These are phyloP conservation scores for Rhineura floridana DNA, from an alignment of 2,113 vertebrate species.

Conservation along the genomic window DNA sequence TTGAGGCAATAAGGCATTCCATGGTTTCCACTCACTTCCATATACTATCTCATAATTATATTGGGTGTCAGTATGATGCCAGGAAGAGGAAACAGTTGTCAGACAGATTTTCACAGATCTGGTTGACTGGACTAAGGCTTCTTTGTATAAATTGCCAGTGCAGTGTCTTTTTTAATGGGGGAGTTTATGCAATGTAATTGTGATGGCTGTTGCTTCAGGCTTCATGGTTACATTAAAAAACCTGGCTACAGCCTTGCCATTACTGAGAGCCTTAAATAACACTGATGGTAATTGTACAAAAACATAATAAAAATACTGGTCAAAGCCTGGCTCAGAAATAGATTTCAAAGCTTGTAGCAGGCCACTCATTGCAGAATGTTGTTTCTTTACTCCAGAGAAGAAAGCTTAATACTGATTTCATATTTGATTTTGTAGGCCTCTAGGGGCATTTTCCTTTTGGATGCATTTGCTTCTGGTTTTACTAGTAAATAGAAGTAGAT, in stretches of 20 bases:
- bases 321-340: slow-evolving; percentile 46
- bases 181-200: slow-evolving; percentile 71
- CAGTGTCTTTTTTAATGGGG: slow-evolving; percentile 68
- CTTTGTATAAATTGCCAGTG: slow-evolving; percentile 65
- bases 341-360: slow-evolving; percentile 59
- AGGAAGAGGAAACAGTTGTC: slow-evolving; percentile 68
- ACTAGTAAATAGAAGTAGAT: background rate
- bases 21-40: slow-evolving; percentile 38
- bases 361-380: slow-evolving; percentile 27
- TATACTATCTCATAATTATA: slow-evolving; percentile 59
- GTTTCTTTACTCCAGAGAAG: slow-evolving; percentile 48
- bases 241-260: slow-evolving; percentile 68
- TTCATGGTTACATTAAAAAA: slow-evolving; percentile 64
- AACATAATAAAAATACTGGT: slow-evolving; percentile 37
- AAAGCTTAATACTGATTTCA: slow-evolving; percentile 37
- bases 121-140: slow-evolving; percentile 64
- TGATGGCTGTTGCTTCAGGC: slow-evolving; percentile 65
- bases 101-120: slow-evolving; percentile 71
- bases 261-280: slow-evolving; percentile 71
- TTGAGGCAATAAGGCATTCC: slow-evolving; percentile 6
- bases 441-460: slow-evolving; percentile 28
- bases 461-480: background rate
- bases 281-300: slow-evolving; percentile 68
- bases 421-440: slow-evolving; percentile 24
- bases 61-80: slow-evolving; percentile 64